Conservation (phyloP, 2,797 vertebrate genomes). For the Ibycter americanus region DNA sequence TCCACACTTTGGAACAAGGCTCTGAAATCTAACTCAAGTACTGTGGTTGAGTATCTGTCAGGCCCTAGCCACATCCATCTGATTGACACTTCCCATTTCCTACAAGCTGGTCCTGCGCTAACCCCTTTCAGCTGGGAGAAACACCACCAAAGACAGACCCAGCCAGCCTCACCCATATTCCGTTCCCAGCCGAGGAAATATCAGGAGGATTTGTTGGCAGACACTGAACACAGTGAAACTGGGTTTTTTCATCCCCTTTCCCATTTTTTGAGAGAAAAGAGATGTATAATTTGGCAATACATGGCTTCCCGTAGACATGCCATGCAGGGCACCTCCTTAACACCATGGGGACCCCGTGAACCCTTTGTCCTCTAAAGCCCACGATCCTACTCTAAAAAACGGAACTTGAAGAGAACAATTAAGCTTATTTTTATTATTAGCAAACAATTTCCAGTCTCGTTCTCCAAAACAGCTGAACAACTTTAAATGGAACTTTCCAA, state of each 20-base stretch:
- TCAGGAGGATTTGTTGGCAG: background rate
- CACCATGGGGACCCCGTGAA: background rate
- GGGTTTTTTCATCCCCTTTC: no score
- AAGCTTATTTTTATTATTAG: constrained; percentile 13
- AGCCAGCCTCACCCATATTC: background rate
- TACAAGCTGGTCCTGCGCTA: background rate
- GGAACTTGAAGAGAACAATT: background rate
- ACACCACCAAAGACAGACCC: background rate
- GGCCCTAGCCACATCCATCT: background rate
- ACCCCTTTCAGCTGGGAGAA: background rate
- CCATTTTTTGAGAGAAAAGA: background rate
- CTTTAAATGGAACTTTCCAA: constrained; percentile 33
- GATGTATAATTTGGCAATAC: background rate
- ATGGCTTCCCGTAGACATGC: background rate
- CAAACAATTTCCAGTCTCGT: background rate
- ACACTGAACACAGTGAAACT: background rate
- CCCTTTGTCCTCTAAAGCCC: background rate
- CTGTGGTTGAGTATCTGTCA: background rate
- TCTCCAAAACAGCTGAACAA: constrained; percentile 9
- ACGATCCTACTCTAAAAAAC: background rate
- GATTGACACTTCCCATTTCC: background rate
- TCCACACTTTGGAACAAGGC: background rate
- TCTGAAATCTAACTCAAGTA: background rate
- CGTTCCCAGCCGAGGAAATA: background rate
- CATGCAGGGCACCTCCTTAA: background rate